Conservation (phyloP, 2,888 invertebrate genomes). For the Cristatella mucedo region DNA sequence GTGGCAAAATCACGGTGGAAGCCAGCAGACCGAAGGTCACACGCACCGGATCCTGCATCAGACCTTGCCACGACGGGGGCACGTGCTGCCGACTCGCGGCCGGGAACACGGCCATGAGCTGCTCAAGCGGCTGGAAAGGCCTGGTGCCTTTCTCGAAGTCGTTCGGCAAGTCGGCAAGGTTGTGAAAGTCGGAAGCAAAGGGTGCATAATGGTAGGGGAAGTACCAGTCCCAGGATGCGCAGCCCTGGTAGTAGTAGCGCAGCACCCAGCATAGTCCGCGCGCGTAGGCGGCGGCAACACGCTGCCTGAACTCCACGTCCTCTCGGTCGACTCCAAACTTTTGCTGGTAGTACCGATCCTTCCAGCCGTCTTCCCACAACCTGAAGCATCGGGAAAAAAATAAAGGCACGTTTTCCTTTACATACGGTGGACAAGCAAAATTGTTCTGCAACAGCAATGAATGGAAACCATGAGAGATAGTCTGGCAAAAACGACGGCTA, state of each 20-base stretch:
- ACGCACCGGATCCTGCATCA: conserved; percentile 77
- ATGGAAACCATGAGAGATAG: too few relatives aligned
- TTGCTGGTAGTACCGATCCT: conserved; percentile 81
- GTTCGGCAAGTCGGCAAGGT: conserved; percentile 62
- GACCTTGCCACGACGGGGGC: conserved; percentile 73
- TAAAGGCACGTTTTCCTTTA: conserved; percentile 18
- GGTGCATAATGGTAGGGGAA: conserved; percentile 99
- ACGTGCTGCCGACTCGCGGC: conserved; percentile 88
- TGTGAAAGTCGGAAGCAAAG: conserved; percentile 93
- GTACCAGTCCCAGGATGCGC: conserved; percentile 99
- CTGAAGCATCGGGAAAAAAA: too few relatives aligned
- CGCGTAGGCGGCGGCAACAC: conserved; percentile 83
- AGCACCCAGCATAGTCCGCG: conserved; percentile 94
- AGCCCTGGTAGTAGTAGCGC: conserved; percentile 51
- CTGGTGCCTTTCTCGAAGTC: conserved; percentile 71
- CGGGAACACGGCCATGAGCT: conserved; percentile 98
- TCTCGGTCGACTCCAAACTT: conserved; percentile 39
- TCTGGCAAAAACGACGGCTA: too few relatives aligned
- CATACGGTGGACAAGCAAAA: too few relatives aligned
- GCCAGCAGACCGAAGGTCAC: too few relatives aligned
- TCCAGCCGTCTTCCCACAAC: conserved; percentile 82
- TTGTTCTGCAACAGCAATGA: too few relatives aligned
- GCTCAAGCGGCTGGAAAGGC: conserved; percentile 87
- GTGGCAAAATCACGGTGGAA: too few relatives aligned
- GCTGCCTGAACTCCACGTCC: conserved; percentile 59